Percentiles rank a stretch among this genome's conserved stretches.
phyloP scores from a whole-genome alignment of 2,888 invertebrate genomes.

The Pollenia labialis region DNA sequence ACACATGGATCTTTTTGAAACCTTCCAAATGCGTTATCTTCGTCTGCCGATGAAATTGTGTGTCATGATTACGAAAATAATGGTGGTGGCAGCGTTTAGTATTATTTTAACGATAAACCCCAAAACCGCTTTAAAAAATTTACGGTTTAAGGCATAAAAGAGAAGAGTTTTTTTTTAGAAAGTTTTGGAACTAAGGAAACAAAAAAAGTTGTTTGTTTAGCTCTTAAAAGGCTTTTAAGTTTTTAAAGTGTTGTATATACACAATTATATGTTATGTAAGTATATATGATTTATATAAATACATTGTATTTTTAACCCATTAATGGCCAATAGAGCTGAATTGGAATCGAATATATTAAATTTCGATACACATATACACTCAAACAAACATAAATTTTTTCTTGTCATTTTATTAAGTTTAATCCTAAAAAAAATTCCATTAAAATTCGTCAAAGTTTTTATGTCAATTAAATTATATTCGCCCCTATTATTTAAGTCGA shows the following conservation, averaged over 20 bases:
- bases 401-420: no score
- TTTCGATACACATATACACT: no score
- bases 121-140: not conserved
- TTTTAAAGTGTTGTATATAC: not conserved
- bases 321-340: slow-evolving; percentile 22
- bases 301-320: slow-evolving; percentile 50
- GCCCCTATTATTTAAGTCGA: no score
- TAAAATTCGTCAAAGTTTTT: no score
- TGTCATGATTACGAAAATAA: not conserved
- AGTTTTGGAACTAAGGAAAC: slow-evolving; percentile 20
- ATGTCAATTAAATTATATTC: no score
- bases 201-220: slow-evolving; percentile 14
- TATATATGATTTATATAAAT: not conserved
- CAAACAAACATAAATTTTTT: no score
- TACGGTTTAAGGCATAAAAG: no score
- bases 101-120: not conserved
- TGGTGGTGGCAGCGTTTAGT: not conserved
- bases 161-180: no score
- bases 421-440: no score
- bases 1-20: not conserved
- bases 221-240: not conserved
- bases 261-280: slow-evolving; percentile 1
- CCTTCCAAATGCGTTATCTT: not conserved
- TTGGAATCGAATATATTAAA: no score
- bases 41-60: not conserved